These are phyloP conservation scores for Amphiprion clarkii DNA, from an alignment of 2,797 vertebrate species.

Conservation along the genomic window DNA sequence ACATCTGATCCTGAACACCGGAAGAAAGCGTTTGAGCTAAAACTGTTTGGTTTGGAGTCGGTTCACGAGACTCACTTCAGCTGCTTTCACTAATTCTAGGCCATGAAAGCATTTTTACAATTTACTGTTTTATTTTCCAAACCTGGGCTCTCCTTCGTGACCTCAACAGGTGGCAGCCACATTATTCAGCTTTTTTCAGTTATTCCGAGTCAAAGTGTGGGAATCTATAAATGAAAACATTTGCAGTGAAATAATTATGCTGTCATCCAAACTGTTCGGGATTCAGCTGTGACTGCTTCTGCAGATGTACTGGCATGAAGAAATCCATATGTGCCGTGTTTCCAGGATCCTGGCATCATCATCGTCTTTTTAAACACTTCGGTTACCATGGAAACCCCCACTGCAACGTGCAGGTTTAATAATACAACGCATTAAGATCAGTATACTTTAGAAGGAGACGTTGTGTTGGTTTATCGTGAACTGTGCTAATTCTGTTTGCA, in stretches of 20 bases:
- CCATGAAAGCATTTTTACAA: constrained; percentile 18
- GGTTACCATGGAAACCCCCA: constrained; percentile 45
- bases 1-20: constrained; percentile 46
- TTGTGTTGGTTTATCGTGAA: neutral
- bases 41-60: constrained; percentile 45
- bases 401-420: constrained; percentile 45
- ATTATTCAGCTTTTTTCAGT: constrained; percentile 37
- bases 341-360: constrained; percentile 21
- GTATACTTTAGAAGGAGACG: constrained; percentile 44
- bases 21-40: constrained; percentile 44
- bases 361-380: constrained; percentile 42
- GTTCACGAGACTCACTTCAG: constrained; percentile 5
- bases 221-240: constrained; percentile 64
- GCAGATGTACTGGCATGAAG: constrained; percentile 65
- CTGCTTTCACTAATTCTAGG: constrained; percentile 15
- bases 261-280: constrained; percentile 58
- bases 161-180: constrained; percentile 48
- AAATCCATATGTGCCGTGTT: constrained; percentile 44
- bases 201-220: constrained; percentile 39
- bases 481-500: constrained; percentile 41
- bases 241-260: constrained; percentile 64
- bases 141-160: constrained; percentile 36
- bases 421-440: constrained; percentile 36
- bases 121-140: constrained; percentile 43
- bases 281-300: constrained; percentile 64